Evolutionary conservation across 1,140 invertebrate genomes (phyloP), one percentile per base, ranked within the genome.

Genomic region (Mamestra configurata): DNA sequence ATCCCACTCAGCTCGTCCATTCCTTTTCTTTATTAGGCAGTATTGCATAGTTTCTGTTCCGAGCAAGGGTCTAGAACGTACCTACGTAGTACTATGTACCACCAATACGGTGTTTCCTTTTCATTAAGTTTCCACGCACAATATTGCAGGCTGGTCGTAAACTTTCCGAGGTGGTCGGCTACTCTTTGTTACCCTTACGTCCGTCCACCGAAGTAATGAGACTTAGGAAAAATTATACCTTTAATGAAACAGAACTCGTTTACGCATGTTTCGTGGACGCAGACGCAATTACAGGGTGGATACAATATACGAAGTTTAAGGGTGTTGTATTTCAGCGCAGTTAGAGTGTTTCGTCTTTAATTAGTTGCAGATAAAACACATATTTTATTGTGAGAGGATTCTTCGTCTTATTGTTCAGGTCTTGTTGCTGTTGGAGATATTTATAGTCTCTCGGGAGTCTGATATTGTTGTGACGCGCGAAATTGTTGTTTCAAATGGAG

Each of bases 91-190:
- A 51, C 49, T 15, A 40, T 76, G 27, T 64, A 37, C 59, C 15
- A 22, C 73, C 73, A 76, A 76, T 78, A 73, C 82, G 82, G 85
- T 88, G 85, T 91, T 92, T 88, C 87, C 87, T 90, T 92, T 91
- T 91, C 89, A 92, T 92, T 90, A 91, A 89, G 87, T 88, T 86
- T 84, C 83, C 84, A 90, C 89, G 88, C 87, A 88, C 88, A 88
- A 89, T 90, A 89, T 90, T 89, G 87, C 81, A 80, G 82, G 73
- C 79, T 77, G 79, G 55, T 82, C 85, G 82, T 88, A 88, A 88
- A 88, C 82, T 85, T 70, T 82, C 72, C 66, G 73, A 84, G 84
- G 83, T 84, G 84, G 68, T 64, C 80, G 66, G 40, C 79, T 70
- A 79, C 27, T 73, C 77, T 70, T 61, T 18, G 71, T 31, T 31